Conservation (phyloP, 2,113 vertebrate genomes). For the Heterocephalus glaber region DNA sequence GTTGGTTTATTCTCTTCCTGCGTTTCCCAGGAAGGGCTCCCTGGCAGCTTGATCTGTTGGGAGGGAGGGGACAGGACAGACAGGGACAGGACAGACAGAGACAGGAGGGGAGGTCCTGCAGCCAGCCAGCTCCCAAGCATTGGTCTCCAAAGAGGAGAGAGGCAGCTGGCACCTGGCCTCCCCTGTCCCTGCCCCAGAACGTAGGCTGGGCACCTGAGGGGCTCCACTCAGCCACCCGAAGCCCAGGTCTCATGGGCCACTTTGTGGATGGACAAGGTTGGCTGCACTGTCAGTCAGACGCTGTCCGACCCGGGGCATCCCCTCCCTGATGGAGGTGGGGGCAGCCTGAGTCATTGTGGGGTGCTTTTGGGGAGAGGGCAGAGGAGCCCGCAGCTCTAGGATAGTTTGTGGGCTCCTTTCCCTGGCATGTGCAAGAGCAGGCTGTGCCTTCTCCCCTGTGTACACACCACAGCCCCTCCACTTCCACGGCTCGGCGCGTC, state of each 20-base stretch:
- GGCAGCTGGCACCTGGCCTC: background rate
- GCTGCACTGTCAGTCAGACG: background rate
- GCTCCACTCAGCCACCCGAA: background rate
- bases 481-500: background rate
- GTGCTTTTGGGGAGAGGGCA: background rate
- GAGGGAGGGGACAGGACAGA: background rate
- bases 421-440: background rate
- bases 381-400: background rate
- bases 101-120: background rate
- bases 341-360: background rate
- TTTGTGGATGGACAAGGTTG: background rate
- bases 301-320: background rate
- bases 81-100: background rate
- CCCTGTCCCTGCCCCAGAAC: background rate
- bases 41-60: background rate
- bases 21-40: constrained; percentile 3
- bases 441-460: accelerated
- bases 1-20: background rate
- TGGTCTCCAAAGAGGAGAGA: background rate
- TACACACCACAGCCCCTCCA: too few species aligned
- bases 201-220: background rate
- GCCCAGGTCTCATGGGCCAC: background rate
- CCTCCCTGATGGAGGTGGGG: background rate
- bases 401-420: background rate
- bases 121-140: background rate